A percentile compares a stretch with the other conserved stretches of the same genome.
Evolutionary conservation across 53 echinoderm and acorn worm species (phyloP).

Genomic region (Patiria pectinifera): DNA sequence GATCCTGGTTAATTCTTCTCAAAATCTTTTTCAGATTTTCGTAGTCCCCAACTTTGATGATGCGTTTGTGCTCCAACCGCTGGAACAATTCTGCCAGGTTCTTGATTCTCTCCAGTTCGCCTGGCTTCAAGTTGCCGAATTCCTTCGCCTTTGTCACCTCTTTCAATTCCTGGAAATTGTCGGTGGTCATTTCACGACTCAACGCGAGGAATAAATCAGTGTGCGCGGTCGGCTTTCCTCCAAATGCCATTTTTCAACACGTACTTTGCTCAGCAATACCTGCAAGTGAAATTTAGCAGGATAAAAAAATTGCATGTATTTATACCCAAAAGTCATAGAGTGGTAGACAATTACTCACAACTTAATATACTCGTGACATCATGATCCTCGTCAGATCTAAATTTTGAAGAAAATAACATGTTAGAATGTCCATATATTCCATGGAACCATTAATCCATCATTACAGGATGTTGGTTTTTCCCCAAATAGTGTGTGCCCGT

Average conservation of each 20-base stretch:
- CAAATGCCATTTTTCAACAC: neutral
- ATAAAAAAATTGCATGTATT: neutral
- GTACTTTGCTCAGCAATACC: neutral
- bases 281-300: neutral
- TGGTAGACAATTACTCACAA: too few species aligned
- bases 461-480: too few species aligned
- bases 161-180: conserved; percentile 7
- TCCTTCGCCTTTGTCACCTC: neutral
- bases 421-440: too few species aligned
- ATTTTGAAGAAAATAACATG: too few species aligned
- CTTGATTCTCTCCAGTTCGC: conserved; percentile 43
- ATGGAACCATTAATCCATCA: too few species aligned
- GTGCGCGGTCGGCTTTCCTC: conserved; percentile 9
- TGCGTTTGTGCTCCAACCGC: conserved; percentile 15
- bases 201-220: neutral
- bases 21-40: neutral
- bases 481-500: too few species aligned
- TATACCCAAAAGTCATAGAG: neutral
- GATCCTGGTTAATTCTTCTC: neutral
- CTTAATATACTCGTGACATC: too few species aligned
- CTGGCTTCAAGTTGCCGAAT: conserved; percentile 36
- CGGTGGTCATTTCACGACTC: neutral
- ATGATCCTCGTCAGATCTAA: too few species aligned
- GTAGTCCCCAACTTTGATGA: conserved; percentile 34
- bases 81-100: neutral